Evolutionary conservation across 2,113 vertebrate species (phyloP).

Genomic region (Crotalus helleri): DNA sequence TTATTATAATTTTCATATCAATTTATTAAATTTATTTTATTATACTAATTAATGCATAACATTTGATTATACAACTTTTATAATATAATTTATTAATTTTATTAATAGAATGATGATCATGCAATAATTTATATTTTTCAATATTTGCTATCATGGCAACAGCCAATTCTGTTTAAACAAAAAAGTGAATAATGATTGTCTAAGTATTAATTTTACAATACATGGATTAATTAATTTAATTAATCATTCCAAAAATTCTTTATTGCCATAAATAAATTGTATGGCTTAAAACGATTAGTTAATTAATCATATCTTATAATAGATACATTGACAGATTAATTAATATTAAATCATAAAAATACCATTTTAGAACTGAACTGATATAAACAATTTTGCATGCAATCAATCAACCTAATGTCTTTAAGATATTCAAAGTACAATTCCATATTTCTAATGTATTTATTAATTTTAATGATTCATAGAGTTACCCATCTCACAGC

Average conservation of each 20-base stretch:
- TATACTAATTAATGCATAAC: background rate
- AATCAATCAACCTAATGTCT: background rate
- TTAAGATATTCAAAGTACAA: background rate
- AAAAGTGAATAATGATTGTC: background rate
- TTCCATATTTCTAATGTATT: background rate
- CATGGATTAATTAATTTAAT: background rate
- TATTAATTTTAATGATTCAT: background rate
- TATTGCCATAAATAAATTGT: background rate
- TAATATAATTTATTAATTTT: background rate
- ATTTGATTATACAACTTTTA: background rate
- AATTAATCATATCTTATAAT: background rate
- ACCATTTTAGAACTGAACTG: background rate
- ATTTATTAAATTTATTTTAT: background rate
- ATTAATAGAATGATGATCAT: background rate
- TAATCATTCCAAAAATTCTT: background rate
- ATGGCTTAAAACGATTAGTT: background rate
- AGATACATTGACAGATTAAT: background rate
- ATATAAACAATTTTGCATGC: background rate
- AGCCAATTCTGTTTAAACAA: background rate
- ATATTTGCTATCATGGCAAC: background rate
- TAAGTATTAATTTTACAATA: background rate
- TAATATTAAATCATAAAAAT: background rate
- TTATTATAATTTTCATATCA: constrained; percentile 8
- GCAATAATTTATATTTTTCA: background rate
- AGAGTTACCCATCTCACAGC: background rate